phyloP scores from a whole-genome alignment of 2,797 vertebrate genomes.

The Danio tinwini region DNA sequence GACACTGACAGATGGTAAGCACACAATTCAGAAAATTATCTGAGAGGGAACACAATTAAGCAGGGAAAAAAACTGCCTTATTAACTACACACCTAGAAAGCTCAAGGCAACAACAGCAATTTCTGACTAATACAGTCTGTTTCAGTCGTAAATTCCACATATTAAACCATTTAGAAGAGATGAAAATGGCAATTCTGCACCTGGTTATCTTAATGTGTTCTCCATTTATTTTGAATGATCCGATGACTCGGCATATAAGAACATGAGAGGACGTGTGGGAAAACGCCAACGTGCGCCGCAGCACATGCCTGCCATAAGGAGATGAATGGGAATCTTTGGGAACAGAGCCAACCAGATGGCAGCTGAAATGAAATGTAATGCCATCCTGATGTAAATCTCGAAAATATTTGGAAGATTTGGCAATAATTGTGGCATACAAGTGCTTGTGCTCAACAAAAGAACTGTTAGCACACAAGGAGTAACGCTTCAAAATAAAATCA shows the following conservation, averaged over 20 bases:
- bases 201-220: neutral
- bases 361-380: neutral
- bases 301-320: conserved; percentile 5
- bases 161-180: no score
- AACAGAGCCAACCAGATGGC: conserved; percentile 21
- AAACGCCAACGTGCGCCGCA: neutral
- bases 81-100: neutral
- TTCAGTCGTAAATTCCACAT: no score
- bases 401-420: neutral
- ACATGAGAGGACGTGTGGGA: neutral
- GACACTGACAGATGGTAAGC: conserved; percentile 1
- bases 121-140: neutral
- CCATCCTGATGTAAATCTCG: neutral
- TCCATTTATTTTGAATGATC: neutral
- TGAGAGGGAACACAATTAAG: neutral
- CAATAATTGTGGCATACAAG: neutral
- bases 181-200: neutral
- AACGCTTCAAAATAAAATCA: neutral
- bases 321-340: conserved; percentile 11
- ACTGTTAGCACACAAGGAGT: neutral
- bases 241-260: conserved; percentile 4
- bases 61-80: neutral
- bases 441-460: neutral
- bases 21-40: neutral
- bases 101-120: neutral